Percentiles rank a stretch among this genome's conserved stretches.
Conservation (phyloP, 2,113 vertebrate species). For the Lophochroa leadbeateri region DNA sequence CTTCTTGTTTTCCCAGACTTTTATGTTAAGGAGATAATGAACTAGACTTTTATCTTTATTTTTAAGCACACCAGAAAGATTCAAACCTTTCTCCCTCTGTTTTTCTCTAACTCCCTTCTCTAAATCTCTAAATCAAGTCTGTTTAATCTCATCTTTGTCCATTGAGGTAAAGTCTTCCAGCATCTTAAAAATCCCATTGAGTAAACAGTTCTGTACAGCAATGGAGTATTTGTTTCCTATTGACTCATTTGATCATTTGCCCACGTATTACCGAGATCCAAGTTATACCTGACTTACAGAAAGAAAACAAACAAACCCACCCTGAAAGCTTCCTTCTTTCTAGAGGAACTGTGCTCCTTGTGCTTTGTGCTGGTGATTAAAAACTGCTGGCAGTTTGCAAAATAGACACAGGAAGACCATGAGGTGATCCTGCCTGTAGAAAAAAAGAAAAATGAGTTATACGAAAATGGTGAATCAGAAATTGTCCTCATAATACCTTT, state of each 20-base stretch:
- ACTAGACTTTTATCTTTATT: slow-evolving; percentile 68
- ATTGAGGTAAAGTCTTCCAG: background rate
- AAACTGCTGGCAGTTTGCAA: background rate
- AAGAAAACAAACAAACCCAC: slow-evolving; percentile 54
- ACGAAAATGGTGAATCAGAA: background rate
- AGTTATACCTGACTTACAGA: background rate
- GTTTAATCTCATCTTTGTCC: background rate
- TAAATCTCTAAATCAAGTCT: slow-evolving; percentile 9
- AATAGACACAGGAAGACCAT: background rate
- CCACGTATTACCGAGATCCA: background rate
- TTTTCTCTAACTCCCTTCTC: background rate
- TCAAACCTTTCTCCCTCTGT: slow-evolving; percentile 12
- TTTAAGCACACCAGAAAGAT: slow-evolving; percentile 56
- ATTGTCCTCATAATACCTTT: background rate
- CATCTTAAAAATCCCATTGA: slow-evolving; percentile 33
- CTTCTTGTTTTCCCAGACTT: slow-evolving; percentile 74
- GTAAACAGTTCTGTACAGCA: background rate
- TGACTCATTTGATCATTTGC: slow-evolving; percentile 47
- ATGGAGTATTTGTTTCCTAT: slow-evolving; percentile 1
- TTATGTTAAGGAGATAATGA: slow-evolving; percentile 73
- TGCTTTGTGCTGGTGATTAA: background rate
- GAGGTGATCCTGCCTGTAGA: background rate
- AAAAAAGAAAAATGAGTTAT: background rate
- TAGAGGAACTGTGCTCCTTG: background rate
- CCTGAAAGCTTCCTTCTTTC: background rate